Base-by-base conservation (phyloP, 1,140 invertebrate genomes). In the Nephila pilipes region DNA sequence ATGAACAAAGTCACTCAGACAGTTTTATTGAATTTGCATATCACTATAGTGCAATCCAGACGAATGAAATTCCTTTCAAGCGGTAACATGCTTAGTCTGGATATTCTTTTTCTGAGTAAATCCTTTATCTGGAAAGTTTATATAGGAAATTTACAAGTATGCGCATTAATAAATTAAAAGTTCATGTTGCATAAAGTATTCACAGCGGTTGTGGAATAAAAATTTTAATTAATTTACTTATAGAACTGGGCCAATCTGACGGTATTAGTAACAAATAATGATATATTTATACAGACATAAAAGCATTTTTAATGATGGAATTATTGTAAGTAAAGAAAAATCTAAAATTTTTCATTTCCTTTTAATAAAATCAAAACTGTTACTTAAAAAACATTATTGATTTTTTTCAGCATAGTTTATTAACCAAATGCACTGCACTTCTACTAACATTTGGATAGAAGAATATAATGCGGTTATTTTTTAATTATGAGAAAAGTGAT, bases 21-120 rank as follows among this genome's bases (percentile, higher is more conserved):
- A 20, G 69, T 75, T 75, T 75, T 36, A 75, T 36, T 32, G 14
- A 32, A 75, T 75, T 75, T 75, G 69, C 69, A 75, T 36, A 75
- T 36, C 5, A 75, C 32, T 36, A 5, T 18, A 36, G 25, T 14
- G 32, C 18, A 5, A 60, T 60, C 58, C 58, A 60, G 58, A 60
- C 58, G 16, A 5, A 75, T 18, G 16, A 3, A 18, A 18, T 36
- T 75, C 69, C 69, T 75, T 36, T 75, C 4, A 75, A 75, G 36
- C 10, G 2, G 36, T 5, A 18, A 3, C 12, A 75, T 32, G 16
- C 32, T 18, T 29, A 25, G 63, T 25, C 29, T 29, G 10, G 29
- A 18, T 18, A 14, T 75, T 36, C 1, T 18, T 75, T 20, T 18
- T 32, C 4, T 32, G 25, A 4, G 32, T 29, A 75, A 2, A 36